These are phyloP conservation scores for Catonia carolina DNA, from an alignment of 2,888 invertebrate genomes.

Conservation along the genomic window DNA sequence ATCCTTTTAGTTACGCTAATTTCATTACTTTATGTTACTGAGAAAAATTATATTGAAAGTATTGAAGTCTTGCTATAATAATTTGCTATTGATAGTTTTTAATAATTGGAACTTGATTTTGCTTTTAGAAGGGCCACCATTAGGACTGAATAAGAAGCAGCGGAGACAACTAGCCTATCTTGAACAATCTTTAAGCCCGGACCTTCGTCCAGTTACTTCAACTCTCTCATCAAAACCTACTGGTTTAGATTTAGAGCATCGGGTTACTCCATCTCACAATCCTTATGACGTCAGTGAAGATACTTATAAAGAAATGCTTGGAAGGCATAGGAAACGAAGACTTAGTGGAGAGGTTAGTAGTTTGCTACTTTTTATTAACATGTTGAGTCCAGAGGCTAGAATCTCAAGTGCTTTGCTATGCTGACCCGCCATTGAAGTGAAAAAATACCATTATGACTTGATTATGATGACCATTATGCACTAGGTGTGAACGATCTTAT, in stretches of 20 bases:
- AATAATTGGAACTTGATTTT: too few relatives aligned
- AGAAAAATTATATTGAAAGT: too few relatives aligned
- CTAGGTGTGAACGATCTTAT: too few relatives aligned
- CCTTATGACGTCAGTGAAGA: constrained; percentile 53
- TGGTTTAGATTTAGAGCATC: constrained; percentile 43
- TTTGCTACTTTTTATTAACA: not conserved
- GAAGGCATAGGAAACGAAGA: constrained; percentile 63
- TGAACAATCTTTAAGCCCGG: constrained; percentile 39
- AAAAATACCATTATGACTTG: too few relatives aligned
- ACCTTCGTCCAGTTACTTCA: constrained; percentile 43
- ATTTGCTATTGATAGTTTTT: too few relatives aligned
- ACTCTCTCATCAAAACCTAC: constrained; percentile 43
- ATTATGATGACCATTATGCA: too few relatives aligned
- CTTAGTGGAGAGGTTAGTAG: constrained; percentile 57
- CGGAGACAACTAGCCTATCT: constrained; percentile 43
- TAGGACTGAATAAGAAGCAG: constrained; percentile 48
- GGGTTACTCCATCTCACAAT: constrained; percentile 39
- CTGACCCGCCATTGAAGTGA: too few relatives aligned
- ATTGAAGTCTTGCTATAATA: too few relatives aligned
- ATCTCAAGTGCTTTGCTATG: too few relatives aligned
- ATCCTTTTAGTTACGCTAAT: too few relatives aligned
- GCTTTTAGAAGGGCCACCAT: constrained; percentile 52
- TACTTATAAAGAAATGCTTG: constrained; percentile 60
- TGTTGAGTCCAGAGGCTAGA: too few relatives aligned
- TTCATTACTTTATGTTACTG: too few relatives aligned